Conservation (phyloP, 1,140 invertebrate species). For the Physella acuta region DNA sequence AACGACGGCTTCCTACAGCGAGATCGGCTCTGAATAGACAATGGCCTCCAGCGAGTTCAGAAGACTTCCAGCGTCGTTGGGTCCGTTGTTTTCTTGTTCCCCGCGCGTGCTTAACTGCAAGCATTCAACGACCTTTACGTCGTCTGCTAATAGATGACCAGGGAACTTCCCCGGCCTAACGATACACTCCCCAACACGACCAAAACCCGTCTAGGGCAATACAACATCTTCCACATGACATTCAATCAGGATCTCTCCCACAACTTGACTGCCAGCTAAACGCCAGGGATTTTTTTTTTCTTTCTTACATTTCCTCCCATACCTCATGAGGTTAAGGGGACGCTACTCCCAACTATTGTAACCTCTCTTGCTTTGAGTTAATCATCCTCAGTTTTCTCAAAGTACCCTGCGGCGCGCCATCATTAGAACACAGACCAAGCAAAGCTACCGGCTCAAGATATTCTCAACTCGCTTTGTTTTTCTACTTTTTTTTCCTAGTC, state of each 20-base stretch:
- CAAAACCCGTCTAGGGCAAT: too few species aligned
- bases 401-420: slow-evolving; percentile 4
- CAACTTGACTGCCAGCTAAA: slow-evolving; percentile 7
- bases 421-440: slow-evolving; percentile 16
- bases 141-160: too few species aligned
- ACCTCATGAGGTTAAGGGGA: neutral
- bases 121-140: slow-evolving; percentile 12
- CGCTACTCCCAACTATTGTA: slow-evolving; percentile 1
- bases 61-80: neutral
- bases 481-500: too few species aligned
- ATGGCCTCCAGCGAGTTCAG: slow-evolving; percentile 6
- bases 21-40: neutral
- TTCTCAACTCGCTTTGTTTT: too few species aligned
- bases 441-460: slow-evolving; percentile 1
- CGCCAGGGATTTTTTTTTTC: too few species aligned
- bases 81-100: neutral
- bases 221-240: slow-evolving; percentile 13
- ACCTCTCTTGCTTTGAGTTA: slow-evolving; percentile 3
- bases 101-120: slow-evolving; percentile 13
- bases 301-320: neutral
- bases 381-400: neutral
- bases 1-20: slow-evolving; percentile 5
- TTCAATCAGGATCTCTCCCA: slow-evolving; percentile 10
- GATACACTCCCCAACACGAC: too few species aligned
- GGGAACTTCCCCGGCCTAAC: too few species aligned